Evolutionary conservation across 2,888 invertebrate genomes (phyloP).

Genomic region (Nectonema munidae): DNA sequence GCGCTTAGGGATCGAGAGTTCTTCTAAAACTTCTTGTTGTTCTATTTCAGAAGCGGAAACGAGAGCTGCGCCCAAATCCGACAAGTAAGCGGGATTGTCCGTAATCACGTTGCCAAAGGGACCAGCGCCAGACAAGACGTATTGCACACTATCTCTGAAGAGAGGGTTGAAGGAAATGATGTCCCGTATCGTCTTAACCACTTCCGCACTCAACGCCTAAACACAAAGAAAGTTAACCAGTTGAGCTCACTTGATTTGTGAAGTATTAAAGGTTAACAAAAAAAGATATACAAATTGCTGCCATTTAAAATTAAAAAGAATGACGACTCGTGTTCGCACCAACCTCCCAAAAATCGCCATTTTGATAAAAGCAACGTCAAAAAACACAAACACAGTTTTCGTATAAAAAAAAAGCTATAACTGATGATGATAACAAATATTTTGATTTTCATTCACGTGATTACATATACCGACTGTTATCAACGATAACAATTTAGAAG

Average conservation of each 20-base stretch:
- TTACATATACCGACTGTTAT: too few relatives aligned
- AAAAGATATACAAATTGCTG: too few relatives aligned
- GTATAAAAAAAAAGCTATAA: too few relatives aligned
- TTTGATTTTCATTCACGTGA: too few relatives aligned
- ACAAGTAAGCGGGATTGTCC: conserved; percentile 84
- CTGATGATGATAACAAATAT: too few relatives aligned
- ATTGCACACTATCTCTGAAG: conserved; percentile 30
- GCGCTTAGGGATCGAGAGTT: conserved; percentile 66
- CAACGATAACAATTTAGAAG: too few relatives aligned
- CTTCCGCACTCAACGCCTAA: conserved; percentile 60
- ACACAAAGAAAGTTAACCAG: conserved; percentile 15
- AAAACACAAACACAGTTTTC: too few relatives aligned
- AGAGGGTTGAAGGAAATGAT: conserved; percentile 77
- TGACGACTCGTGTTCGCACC: too few relatives aligned
- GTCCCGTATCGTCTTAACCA: conserved; percentile 80
- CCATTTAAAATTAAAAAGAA: too few relatives aligned
- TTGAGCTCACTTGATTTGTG: not conserved
- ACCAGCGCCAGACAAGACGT: conserved; percentile 75
- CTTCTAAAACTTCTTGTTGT: conserved; percentile 37
- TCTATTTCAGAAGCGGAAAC: conserved; percentile 56
- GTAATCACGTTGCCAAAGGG: conserved; percentile 86
- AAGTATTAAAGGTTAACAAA: too few relatives aligned
- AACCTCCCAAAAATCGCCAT: too few relatives aligned
- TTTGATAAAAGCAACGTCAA: too few relatives aligned
- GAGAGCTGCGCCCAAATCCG: conserved; percentile 64